Percentiles rank a stretch among this genome's conserved stretches.
Evolutionary conservation across 53 echinoderm and acorn worm genomes (phyloP).

Genomic region (Crossaster papposus): DNA sequence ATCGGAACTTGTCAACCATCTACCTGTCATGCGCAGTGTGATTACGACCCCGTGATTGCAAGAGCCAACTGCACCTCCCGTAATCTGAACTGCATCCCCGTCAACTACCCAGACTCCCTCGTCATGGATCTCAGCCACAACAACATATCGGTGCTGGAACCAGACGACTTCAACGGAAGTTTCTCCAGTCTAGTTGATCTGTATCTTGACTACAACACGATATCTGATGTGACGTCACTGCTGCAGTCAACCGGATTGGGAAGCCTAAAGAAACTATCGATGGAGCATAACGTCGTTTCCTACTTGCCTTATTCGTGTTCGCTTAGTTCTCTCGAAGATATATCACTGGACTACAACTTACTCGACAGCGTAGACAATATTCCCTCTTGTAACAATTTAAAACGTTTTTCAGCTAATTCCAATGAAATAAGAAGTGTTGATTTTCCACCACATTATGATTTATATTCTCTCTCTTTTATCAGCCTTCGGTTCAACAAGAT

Average conservation of each 20-base stretch:
- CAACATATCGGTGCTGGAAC: constrained; percentile 2
- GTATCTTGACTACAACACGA: constrained; percentile 24
- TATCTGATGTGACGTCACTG: constrained; percentile 15
- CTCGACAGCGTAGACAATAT: background rate
- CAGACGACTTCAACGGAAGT: constrained; percentile 37
- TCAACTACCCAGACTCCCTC: constrained; percentile 40
- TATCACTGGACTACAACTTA: constrained; percentile 24
- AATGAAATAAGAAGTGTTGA: background rate
- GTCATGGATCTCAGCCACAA: constrained; percentile 40
- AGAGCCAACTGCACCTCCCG: constrained; percentile 45
- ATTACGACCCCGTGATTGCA: constrained; percentile 8
- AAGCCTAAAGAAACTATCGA: constrained; percentile 22
- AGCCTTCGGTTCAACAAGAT: constrained; percentile 31
- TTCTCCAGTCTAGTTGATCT: constrained; percentile 1
- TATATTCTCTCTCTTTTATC: background rate
- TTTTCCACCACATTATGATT: background rate
- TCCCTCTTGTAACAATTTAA: background rate
- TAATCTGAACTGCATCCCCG: constrained; percentile 48
- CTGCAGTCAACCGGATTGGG: background rate
- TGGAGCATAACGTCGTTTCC: constrained; percentile 8
- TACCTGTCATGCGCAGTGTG: constrained; percentile 30
- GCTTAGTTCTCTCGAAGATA: constrained; percentile 12
- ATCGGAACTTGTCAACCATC: background rate
- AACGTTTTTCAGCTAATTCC: background rate
- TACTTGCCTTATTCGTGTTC: background rate